A percentile compares a stretch with the other conserved stretches of the same genome.
Conservation (phyloP, 2,797 vertebrate species). For the Ciconia nigra region DNA sequence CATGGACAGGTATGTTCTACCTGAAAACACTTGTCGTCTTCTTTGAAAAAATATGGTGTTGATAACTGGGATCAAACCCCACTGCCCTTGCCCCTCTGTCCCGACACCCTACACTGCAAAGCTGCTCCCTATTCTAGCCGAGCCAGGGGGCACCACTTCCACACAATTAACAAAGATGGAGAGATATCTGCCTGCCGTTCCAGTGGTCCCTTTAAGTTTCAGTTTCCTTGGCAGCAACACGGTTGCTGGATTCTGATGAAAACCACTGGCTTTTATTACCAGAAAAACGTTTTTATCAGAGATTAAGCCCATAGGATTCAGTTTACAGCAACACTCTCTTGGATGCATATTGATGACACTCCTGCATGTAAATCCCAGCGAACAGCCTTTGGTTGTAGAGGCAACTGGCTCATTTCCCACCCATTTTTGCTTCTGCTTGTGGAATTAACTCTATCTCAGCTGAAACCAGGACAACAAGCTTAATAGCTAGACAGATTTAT, state of each 20-base stretch:
- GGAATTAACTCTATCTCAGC: neutral
- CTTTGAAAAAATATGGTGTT: neutral
- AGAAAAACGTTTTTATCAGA: neutral
- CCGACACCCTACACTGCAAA: neutral
- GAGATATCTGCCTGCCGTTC: neutral
- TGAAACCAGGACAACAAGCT: neutral
- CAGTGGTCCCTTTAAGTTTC: neutral
- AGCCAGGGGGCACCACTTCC: neutral
- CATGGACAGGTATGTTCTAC: neutral
- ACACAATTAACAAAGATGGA: neutral
- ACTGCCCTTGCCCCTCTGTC: neutral
- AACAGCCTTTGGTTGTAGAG: neutral
- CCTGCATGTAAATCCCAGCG: neutral
- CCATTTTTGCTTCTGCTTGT: neutral
- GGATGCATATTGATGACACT: neutral
- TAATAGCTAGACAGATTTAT: neutral
- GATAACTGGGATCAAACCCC: neutral
- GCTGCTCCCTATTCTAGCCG: neutral
- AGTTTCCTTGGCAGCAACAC: neutral
- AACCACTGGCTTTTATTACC: neutral
- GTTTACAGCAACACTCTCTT: neutral
- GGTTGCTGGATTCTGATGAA: neutral
- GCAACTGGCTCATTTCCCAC: neutral
- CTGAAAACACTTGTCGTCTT: neutral
- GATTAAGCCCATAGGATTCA: neutral